phyloP scores from a whole-genome alignment of 2,113 vertebrate genomes.

The Phaetusa simplex region DNA sequence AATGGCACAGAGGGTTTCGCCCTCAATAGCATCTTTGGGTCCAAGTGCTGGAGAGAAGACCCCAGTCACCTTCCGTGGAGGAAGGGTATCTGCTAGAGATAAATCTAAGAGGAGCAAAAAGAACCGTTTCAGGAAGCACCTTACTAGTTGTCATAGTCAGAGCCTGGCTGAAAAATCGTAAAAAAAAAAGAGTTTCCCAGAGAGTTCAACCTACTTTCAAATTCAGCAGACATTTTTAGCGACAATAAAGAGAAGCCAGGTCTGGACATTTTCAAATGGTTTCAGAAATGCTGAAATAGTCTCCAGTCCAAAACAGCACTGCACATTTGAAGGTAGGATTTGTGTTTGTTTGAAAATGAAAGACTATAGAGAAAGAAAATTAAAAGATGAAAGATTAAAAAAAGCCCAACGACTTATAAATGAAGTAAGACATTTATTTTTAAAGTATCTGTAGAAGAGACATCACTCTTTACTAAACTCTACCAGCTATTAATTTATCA shows the following conservation, averaged over 20 bases:
- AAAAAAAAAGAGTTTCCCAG: not conserved
- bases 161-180: not conserved
- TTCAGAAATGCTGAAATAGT: not conserved
- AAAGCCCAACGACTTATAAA: not conserved
- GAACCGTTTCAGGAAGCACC: not conserved
- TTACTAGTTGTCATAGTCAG: not conserved
- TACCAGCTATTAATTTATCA: slow-evolving; percentile 12
- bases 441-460: not conserved
- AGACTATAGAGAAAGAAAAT: not conserved
- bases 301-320: not conserved
- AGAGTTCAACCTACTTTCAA: slow-evolving; percentile 5
- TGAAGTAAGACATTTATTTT: not conserved
- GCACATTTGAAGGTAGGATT: not conserved
- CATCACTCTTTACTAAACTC: not conserved
- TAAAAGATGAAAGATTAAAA: not conserved
- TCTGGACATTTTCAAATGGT: not conserved
- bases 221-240: slow-evolving; percentile 9
- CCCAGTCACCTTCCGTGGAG: not conserved
- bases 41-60: not conserved
- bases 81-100: not conserved
- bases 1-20: not conserved
- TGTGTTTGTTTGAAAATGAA: not conserved
- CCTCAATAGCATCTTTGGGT: not conserved
- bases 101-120: not conserved
- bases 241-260: not conserved